Evolutionary conservation across 2,888 invertebrate species (phyloP).

Genomic region (Byasa hedistus): DNA sequence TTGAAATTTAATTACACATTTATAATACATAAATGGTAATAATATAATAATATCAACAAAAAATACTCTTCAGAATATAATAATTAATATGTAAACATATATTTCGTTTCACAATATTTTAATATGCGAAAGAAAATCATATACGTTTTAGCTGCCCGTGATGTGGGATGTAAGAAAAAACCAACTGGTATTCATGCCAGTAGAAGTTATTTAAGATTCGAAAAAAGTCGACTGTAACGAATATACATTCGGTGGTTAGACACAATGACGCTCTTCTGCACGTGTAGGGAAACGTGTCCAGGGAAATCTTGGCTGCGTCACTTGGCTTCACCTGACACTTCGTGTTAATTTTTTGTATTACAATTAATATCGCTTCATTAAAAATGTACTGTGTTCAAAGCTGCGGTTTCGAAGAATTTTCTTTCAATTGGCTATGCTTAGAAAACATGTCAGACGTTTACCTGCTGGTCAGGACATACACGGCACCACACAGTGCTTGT

Average conservation of each 20-base stretch:
- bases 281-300: slow-evolving; percentile 2
- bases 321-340: neutral
- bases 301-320: neutral
- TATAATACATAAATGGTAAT: too few species aligned
- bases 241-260: neutral
- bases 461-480: too few species aligned
- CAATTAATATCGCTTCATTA: neutral
- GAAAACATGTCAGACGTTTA: neutral
- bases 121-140: neutral
- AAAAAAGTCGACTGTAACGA: neutral
- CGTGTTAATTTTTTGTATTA: neutral
- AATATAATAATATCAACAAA: too few species aligned
- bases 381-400: neutral
- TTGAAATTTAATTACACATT: too few species aligned
- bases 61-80: too few species aligned
- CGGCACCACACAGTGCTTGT: too few species aligned
- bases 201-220: neutral
- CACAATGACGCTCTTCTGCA: neutral
- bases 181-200: neutral
- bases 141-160: neutral
- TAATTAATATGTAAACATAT: too few species aligned
- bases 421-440: neutral
- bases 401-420: neutral
- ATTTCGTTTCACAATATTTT: neutral
- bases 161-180: neutral